Conservation (phyloP, 2,888 invertebrate genomes). For the Penaeus monodon region DNA sequence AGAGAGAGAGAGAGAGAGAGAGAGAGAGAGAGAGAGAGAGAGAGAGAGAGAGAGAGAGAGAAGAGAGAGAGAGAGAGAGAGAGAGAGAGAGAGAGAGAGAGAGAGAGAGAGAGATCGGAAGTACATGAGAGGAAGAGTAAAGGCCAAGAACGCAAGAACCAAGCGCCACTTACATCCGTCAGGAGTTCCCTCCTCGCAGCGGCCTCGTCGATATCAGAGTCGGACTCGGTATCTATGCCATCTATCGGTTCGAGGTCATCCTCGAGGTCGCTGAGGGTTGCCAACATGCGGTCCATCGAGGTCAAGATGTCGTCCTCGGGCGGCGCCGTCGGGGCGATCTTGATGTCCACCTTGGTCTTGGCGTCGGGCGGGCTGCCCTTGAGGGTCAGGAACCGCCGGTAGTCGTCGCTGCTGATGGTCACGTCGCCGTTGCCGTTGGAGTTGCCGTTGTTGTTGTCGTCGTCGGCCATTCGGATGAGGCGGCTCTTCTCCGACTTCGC, state of each 20-base stretch:
- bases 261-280: slow-evolving; percentile 63
- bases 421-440: slow-evolving; percentile 34
- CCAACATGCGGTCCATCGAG: slow-evolving; percentile 64
- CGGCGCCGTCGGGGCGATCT: slow-evolving; percentile 22
- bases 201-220: slow-evolving; percentile 54
- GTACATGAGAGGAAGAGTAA: not conserved
- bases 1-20: slow-evolving; percentile 11
- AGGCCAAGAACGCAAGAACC: not conserved
- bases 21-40: slow-evolving; percentile 4
- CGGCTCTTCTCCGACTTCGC: slow-evolving; percentile 16
- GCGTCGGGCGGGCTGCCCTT: slow-evolving; percentile 39
- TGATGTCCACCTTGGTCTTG: not conserved
- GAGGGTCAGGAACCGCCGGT: slow-evolving; percentile 50
- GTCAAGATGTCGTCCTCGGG: slow-evolving; percentile 52
- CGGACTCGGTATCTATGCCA: slow-evolving; percentile 52
- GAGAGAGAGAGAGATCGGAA: not conserved
- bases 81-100: slow-evolving; percentile 5
- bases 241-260: slow-evolving; percentile 64
- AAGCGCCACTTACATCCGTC: slow-evolving; percentile 54
- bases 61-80: slow-evolving; percentile 17
- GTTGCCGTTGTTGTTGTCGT: slow-evolving; percentile 47
- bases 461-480: slow-evolving; percentile 28
- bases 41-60: not conserved
- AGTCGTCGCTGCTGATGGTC: slow-evolving; percentile 51
- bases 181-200: slow-evolving; percentile 50